Evolutionary conservation across 2,113 vertebrate species (phyloP).

Genomic region (Phyllostomus discolor): DNA sequence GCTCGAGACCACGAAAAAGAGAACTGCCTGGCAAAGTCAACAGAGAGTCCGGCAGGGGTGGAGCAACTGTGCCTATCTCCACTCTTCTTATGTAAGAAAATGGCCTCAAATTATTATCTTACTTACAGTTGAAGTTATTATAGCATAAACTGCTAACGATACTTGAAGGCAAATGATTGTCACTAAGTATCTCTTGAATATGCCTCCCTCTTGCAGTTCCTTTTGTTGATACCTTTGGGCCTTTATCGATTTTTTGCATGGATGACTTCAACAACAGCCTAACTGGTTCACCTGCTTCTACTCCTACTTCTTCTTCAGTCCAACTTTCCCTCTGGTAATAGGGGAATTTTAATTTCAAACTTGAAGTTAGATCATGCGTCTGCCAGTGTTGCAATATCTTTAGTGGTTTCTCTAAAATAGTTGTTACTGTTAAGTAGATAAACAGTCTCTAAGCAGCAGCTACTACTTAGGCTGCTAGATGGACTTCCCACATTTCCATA

Average conservation of each 20-base stretch:
- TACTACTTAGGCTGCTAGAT: not conserved
- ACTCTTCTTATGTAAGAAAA: not conserved
- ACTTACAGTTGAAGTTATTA: not conserved
- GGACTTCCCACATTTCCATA: not conserved
- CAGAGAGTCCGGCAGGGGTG: not conserved
- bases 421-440: not conserved
- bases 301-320: not conserved
- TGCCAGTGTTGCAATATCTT: not conserved
- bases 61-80: not conserved
- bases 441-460: not conserved
- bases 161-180: not conserved
- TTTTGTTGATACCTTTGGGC: not conserved
- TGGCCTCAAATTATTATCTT: not conserved
- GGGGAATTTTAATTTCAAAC: not conserved
- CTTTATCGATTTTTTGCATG: not conserved
- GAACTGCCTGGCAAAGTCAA: not conserved
- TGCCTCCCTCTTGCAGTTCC: not conserved
- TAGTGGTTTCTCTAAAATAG: not conserved
- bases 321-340: not conserved
- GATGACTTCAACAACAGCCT: not conserved
- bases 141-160: not conserved
- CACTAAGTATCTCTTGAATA: not conserved
- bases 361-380: not conserved
- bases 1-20: not conserved
- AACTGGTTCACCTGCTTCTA: not conserved